phyloP scores from a whole-genome alignment of 2,888 invertebrate species.

The Panzeria rudis region DNA sequence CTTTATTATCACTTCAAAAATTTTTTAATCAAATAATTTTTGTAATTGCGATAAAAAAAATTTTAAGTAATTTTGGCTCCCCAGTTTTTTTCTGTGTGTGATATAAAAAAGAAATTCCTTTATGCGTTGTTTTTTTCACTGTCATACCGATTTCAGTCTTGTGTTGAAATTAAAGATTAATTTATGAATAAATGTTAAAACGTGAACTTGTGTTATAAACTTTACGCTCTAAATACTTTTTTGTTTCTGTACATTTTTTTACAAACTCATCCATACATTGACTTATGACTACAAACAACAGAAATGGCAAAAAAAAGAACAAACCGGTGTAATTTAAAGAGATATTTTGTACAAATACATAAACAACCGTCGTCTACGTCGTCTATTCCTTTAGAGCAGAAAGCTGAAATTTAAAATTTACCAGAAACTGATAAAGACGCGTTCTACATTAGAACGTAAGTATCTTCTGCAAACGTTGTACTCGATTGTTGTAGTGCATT shows the following conservation, averaged over 20 bases:
- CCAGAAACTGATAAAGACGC: background rate
- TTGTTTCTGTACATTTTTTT: slow-evolving; percentile 10
- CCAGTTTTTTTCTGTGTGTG: too few species aligned
- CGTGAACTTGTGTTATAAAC: slow-evolving; percentile 41
- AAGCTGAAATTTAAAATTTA: slow-evolving; percentile 17
- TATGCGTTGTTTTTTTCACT: too few species aligned
- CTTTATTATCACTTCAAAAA: too few species aligned
- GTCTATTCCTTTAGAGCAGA: background rate
- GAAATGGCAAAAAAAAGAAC: slow-evolving; percentile 1
- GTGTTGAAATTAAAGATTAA: slow-evolving; percentile 1
- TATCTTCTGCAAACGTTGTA: slow-evolving; percentile 6
- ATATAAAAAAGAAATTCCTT: too few species aligned
- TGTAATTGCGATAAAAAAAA: too few species aligned
- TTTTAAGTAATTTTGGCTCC: too few species aligned
- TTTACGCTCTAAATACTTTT: slow-evolving; percentile 51
- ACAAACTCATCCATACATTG: background rate
- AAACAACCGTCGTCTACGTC: background rate
- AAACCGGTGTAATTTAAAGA: slow-evolving; percentile 29
- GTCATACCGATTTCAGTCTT: slow-evolving; percentile 1
- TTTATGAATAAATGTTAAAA: slow-evolving; percentile 38
- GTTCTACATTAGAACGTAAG: background rate
- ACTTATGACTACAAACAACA: slow-evolving; percentile 6
- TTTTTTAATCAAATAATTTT: too few species aligned
- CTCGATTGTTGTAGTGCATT: slow-evolving; percentile 66
- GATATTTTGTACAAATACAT: slow-evolving; percentile 8